These are phyloP conservation scores for Mirza zaza DNA, from an alignment of 2,113 vertebrate species.

Conservation along the genomic window DNA sequence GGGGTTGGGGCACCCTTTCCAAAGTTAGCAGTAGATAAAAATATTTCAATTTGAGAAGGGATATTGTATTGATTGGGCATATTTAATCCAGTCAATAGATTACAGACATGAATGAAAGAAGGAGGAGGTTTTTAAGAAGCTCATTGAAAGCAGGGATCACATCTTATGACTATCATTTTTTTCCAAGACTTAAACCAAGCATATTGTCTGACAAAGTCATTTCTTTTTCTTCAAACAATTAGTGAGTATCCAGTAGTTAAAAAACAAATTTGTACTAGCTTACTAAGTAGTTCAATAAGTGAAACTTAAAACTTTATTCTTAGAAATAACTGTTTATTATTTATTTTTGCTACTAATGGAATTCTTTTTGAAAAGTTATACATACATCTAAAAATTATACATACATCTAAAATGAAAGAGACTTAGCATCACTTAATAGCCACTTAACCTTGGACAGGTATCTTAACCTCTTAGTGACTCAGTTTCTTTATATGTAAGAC, in stretches of 20 bases:
- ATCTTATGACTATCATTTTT: background rate
- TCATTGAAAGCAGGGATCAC: background rate
- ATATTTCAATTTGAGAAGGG: background rate
- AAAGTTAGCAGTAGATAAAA: background rate
- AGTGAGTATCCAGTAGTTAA: background rate
- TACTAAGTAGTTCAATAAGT: background rate
- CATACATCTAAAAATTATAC: background rate
- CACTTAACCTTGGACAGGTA: background rate
- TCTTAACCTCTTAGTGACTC: background rate
- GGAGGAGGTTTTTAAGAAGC: background rate
- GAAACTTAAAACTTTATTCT: background rate
- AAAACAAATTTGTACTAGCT: background rate
- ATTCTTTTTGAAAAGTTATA: background rate
- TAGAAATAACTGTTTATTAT: background rate
- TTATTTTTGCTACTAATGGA: conserved; percentile 1
- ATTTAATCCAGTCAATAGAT: background rate
- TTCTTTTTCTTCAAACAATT: background rate
- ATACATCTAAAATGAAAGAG: background rate
- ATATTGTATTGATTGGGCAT: background rate
- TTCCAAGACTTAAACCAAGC: background rate
- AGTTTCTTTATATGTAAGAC: background rate
- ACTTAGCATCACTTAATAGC: background rate
- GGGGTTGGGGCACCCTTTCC: background rate
- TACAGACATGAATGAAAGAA: background rate
- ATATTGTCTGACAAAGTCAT: background rate